A percentile compares a stretch with the other conserved stretches of the same genome.
Evolutionary conservation across 1,140 invertebrate genomes (phyloP).

Genomic region (Hirudo medicinalis): DNA sequence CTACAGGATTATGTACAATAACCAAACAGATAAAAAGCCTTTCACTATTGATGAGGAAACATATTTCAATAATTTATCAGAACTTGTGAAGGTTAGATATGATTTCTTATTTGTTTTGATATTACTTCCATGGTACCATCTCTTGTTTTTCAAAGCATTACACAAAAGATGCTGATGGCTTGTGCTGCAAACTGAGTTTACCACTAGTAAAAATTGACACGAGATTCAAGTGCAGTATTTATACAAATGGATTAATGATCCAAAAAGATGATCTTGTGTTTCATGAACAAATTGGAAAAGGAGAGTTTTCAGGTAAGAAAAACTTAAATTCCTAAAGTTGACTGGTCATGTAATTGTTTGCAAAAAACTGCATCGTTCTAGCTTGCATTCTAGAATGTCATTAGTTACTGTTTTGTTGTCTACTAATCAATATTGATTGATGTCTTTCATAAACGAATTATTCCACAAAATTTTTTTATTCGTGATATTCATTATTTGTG

Average conservation of each 20-base stretch:
- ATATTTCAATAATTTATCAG: conserved; percentile 85
- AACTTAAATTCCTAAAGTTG: too few relatives aligned
- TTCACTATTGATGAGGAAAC: conserved; percentile 96
- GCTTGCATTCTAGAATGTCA: too few relatives aligned
- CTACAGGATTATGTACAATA: conserved; percentile 63
- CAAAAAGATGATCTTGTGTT: conserved; percentile 57
- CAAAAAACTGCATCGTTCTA: too few relatives aligned
- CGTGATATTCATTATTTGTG: too few relatives aligned
- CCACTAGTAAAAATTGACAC: conserved; percentile 38
- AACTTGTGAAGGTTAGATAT: conserved; percentile 71
- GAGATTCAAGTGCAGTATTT: neutral
- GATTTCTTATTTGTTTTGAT: neutral
- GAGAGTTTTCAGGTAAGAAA: conserved; percentile 71
- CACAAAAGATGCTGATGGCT: conserved; percentile 87
- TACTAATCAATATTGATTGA: too few relatives aligned
- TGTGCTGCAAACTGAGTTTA: conserved; percentile 80
- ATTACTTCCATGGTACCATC: neutral
- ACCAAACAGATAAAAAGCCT: conserved; percentile 47
- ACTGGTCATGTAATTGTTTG: too few relatives aligned
- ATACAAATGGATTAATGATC: conserved; percentile 68
- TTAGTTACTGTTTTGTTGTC: too few relatives aligned
- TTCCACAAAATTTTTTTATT: too few relatives aligned
- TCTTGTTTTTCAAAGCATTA: conserved; percentile 58
- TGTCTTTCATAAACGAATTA: too few relatives aligned
- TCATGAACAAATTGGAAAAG: conserved; percentile 84